Evolutionary conservation across 2,113 vertebrate genomes (phyloP), one percentile per base, ranked within the genome.

Genomic region (Siniperca chuatsi): DNA sequence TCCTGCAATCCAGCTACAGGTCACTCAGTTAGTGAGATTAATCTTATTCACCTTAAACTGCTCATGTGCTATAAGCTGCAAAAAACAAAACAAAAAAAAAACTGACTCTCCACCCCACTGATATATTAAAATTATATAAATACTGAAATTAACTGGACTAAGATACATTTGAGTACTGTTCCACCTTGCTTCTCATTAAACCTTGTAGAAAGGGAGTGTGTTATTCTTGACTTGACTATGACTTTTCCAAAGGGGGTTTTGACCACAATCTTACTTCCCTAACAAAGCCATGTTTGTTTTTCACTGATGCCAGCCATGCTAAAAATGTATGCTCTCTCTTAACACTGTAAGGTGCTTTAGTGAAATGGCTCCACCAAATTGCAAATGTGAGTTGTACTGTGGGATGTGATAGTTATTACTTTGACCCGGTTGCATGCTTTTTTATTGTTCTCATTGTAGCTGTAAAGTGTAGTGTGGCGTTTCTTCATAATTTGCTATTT

Each of bases 361-460:
- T 29, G 20, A 37, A 64, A 72, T 50, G 58, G 15, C 4, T 5
- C 29, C 25, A 20, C 21, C 10, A 35, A 57, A 66, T 40, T 67
- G 50, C 52, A 50, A 57, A 65, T 48, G 75, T 2, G 67, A 67
- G 5, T 16, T 50, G 29, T 25, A 35, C 55, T 69, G 76, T 35
- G 71, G 21, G 25, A 37, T 13, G 21, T 64, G 37, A 55, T 55
- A 40, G 57, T 69, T 72, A 81, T 60, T 52, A 52, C 78, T 70
- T 35, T 46, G 77, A 70, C 46, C 70, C 64, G 23, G 21, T 15
- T 66, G 18, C 44, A 29, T 35, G 40, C 29, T 21, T 25, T 37
- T 64, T 72, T 66, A 81, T 81, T 64, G 72, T 76, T 66, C 67
- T 81, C 73, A 37, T 1, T 16, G 79, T 25, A 52, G 73, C 74